Percentiles rank a stretch among this genome's conserved stretches.
Conservation (phyloP, 2,888 invertebrate species). For the Nomada lathburiana region DNA sequence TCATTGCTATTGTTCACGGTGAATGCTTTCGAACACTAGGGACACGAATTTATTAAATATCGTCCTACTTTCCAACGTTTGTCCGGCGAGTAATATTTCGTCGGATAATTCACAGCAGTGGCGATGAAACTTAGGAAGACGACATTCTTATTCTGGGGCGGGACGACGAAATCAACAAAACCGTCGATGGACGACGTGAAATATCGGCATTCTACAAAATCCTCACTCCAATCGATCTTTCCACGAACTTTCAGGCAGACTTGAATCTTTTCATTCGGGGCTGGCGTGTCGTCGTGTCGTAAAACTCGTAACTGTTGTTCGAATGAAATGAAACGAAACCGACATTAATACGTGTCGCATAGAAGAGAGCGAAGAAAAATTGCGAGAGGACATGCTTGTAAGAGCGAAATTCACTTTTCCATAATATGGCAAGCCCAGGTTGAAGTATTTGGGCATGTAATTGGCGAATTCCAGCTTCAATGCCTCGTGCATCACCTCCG, state of each 20-base stretch:
- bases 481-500: constrained; percentile 86
- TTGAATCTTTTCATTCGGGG: constrained; percentile 81
- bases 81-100: constrained; percentile 83
- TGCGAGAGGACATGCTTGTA: background rate
- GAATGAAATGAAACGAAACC: background rate
- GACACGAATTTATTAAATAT: background rate
- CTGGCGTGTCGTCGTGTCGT: constrained; percentile 81
- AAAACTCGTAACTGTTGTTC: constrained; percentile 77
- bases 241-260: constrained; percentile 80
- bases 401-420: constrained; percentile 85
- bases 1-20: background rate
- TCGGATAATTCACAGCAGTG: constrained; percentile 81
- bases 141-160: constrained; percentile 81
- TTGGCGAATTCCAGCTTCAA: constrained; percentile 87
- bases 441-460: constrained; percentile 87
- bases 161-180: constrained; percentile 82
- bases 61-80: constrained; percentile 81
- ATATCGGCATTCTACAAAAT: constrained; percentile 81
- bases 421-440: constrained; percentile 90
- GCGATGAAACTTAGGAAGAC: constrained; percentile 80
- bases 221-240: constrained; percentile 80
- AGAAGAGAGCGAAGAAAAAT: background rate
- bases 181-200: constrained; percentile 82
- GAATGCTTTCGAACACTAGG: background rate
- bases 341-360: background rate